A percentile compares a stretch with the other conserved stretches of the same genome.
Evolutionary conservation across 1,140 invertebrate species (phyloP).

Genomic region (Cyclina sinensis): DNA sequence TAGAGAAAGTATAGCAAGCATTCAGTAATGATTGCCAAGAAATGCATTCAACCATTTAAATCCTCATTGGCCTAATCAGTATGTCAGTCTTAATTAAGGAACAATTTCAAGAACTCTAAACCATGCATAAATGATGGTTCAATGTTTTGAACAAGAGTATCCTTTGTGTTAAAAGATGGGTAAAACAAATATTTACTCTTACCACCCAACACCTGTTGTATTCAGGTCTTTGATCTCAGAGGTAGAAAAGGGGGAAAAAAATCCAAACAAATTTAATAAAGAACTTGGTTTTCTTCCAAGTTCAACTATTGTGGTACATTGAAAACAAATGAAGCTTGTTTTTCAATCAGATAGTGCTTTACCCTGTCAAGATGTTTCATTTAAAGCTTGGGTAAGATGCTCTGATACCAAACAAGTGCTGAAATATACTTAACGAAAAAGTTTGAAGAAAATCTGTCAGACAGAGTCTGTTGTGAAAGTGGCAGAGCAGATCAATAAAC

Average conservation of each 20-base stretch:
- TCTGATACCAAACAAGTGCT: neutral
- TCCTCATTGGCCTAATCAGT: neutral
- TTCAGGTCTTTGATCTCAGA: neutral
- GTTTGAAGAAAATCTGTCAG: no score
- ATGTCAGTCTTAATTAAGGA: neutral
- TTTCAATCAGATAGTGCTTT: neutral
- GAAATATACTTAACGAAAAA: no score
- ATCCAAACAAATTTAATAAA: neutral
- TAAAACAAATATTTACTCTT: slow-evolving; percentile 17
- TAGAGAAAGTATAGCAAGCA: no score
- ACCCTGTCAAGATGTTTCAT: neutral
- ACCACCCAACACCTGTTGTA: neutral
- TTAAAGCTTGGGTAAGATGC: neutral
- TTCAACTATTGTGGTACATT: neutral
- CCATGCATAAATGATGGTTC: slow-evolving; percentile 9
- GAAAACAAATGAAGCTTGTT: slow-evolving; percentile 19
- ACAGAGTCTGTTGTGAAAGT: no score
- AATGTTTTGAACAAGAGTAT: slow-evolving; percentile 32
- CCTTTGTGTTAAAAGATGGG: slow-evolving; percentile 3
- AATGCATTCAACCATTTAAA: neutral
- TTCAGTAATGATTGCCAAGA: no score
- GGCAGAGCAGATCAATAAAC: no score
- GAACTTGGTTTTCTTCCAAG: neutral
- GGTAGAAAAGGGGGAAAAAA: neutral
- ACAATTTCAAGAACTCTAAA: neutral